phyloP scores from a whole-genome alignment of 2,888 invertebrate species.

The Poecilus cupreus region DNA sequence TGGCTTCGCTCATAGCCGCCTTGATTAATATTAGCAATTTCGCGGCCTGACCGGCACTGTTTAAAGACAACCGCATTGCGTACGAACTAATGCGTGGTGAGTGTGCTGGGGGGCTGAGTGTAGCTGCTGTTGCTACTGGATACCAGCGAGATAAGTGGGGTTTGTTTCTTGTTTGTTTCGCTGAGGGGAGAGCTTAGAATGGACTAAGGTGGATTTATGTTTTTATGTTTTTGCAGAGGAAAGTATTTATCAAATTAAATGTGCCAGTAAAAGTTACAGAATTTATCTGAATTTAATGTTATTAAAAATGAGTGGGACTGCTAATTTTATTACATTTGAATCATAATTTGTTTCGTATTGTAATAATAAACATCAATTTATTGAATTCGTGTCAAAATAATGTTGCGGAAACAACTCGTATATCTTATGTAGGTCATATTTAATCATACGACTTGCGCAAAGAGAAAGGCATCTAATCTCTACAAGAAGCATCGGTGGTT shows the following conservation, averaged over 20 bases:
- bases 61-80: constrained; percentile 30
- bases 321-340: no score
- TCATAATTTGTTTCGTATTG: no score
- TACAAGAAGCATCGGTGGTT: no score
- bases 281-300: constrained; percentile 18
- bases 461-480: background rate
- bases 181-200: constrained; percentile 3
- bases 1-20: background rate
- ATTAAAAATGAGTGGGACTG: no score
- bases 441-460: no score
- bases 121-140: background rate
- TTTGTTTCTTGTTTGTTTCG: constrained; percentile 14
- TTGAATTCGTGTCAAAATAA: no score
- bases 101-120: background rate
- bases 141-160: background rate
- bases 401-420: no score
- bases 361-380: no score
- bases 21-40: constrained; percentile 30
- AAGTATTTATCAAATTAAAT: constrained; percentile 20
- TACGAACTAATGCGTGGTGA: background rate
- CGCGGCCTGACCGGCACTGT: constrained; percentile 4
- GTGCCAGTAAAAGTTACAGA: background rate
- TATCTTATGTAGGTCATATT: no score
- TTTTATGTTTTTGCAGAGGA: background rate
- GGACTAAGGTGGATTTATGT: background rate